A percentile compares a stretch with the other conserved stretches of the same genome.
Evolutionary conservation across 1,140 invertebrate species (phyloP).

Genomic region (Aphis gossypii): DNA sequence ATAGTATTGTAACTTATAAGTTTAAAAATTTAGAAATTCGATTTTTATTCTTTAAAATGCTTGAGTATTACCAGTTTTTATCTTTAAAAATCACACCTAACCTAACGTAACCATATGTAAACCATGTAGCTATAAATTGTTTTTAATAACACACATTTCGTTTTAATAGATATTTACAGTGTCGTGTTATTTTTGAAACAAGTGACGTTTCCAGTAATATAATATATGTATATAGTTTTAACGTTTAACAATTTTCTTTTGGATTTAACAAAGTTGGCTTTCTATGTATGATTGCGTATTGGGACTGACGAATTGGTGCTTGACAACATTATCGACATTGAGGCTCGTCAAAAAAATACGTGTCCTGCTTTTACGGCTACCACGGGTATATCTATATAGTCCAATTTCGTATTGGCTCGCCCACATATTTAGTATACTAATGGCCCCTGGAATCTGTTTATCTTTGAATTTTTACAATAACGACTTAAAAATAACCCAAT

Average conservation of each 20-base stretch:
- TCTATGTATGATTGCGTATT: neutral
- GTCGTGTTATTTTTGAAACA: too few species aligned
- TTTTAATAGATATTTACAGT: too few species aligned
- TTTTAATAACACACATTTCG: too few species aligned
- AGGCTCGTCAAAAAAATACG: neutral
- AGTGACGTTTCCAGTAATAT: too few species aligned
- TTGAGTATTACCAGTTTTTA: too few species aligned
- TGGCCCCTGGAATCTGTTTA: neutral
- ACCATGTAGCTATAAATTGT: too few species aligned
- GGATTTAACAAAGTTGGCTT: neutral
- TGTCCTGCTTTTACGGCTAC: neutral
- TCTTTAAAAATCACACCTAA: too few species aligned
- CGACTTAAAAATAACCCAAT: neutral
- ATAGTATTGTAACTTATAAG: too few species aligned
- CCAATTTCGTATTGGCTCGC: neutral
- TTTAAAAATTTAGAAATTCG: too few species aligned
- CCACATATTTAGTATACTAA: neutral
- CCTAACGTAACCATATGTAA: too few species aligned
- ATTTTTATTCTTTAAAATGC: too few species aligned
- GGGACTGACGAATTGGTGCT: neutral
- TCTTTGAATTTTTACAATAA: neutral
- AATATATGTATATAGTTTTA: neutral
- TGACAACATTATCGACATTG: neutral
- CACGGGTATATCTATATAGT: neutral
- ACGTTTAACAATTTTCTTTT: neutral